phyloP scores from a whole-genome alignment of 2,888 invertebrate species.

The Leucozona laternaria region DNA sequence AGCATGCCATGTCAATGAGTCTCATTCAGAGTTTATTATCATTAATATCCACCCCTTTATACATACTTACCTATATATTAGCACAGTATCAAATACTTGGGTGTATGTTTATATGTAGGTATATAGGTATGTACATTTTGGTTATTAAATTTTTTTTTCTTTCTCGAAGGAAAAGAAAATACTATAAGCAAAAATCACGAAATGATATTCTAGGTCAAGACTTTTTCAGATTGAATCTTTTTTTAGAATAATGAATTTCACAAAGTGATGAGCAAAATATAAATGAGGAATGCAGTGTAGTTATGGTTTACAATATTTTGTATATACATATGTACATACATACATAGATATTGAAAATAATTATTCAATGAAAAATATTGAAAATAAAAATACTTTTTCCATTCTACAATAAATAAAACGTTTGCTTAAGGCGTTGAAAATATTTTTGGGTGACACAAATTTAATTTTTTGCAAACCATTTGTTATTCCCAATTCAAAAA shows the following conservation, averaged over 20 bases:
- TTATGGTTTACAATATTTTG: neutral
- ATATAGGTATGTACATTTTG: neutral
- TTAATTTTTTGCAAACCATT: too few species aligned
- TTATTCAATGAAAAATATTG: too few species aligned
- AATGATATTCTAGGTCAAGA: neutral
- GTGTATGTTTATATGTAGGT: too few species aligned
- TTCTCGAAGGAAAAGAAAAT: too few species aligned
- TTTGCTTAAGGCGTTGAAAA: too few species aligned
- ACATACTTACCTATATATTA: neutral
- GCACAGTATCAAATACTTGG: neutral
- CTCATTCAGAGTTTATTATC: neutral
- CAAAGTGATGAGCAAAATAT: neutral
- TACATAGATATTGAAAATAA: too few species aligned
- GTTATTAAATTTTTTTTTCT: neutral
- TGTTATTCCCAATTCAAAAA: too few species aligned
- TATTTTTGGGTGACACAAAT: too few species aligned
- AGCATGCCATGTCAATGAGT: neutral
- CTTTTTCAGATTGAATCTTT: neutral
- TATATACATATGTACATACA: too few species aligned
- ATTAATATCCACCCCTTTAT: slow-evolving; percentile 12
- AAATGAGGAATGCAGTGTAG: neutral
- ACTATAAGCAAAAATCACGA: neutral
- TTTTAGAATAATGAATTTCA: neutral
- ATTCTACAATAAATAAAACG: too few species aligned
- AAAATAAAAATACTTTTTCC: too few species aligned